Evolutionary conservation across 2,797 vertebrate species (phyloP).

Genomic region (Hydrolagus colliei): DNA sequence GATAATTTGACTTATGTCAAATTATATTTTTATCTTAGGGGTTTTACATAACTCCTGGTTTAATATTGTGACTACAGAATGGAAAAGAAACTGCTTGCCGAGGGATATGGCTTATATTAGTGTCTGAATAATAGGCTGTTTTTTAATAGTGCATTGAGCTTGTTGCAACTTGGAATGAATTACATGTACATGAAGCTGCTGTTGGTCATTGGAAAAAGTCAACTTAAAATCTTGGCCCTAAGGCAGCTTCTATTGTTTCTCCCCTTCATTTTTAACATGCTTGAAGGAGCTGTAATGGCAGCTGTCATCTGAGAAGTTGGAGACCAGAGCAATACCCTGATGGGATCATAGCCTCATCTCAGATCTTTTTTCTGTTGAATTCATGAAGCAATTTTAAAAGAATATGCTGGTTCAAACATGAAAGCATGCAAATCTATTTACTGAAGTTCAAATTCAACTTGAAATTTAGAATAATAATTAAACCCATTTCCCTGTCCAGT

Average conservation of each 20-base stretch:
- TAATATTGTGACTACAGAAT: constrained; percentile 8
- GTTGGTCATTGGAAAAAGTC: constrained; percentile 42
- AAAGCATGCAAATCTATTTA: constrained; percentile 3
- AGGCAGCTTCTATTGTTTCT: constrained; percentile 38
- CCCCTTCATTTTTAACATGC: constrained; percentile 41
- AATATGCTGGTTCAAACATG: neutral
- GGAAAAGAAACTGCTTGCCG: constrained; percentile 10
- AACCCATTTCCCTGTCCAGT: neutral
- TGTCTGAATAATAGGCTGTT: constrained; percentile 33
- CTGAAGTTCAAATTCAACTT: constrained; percentile 15
- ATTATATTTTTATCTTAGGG: neutral
- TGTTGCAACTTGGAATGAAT: constrained; percentile 38
- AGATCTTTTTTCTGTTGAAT: constrained; percentile 4
- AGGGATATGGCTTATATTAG: neutral
- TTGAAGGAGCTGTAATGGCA: constrained; percentile 38
- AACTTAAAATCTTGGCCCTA: constrained; percentile 41
- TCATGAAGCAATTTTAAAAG: constrained; percentile 14
- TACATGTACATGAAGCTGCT: constrained; percentile 38
- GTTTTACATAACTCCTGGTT: neutral
- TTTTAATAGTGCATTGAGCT: constrained; percentile 33
- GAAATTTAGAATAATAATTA: constrained; percentile 9
- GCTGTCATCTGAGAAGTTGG: constrained; percentile 43
- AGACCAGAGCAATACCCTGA: constrained; percentile 35
- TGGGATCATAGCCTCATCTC: constrained; percentile 28
- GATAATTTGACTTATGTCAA: neutral